Conservation (phyloP, 2,888 invertebrate genomes). For the Dryobotodes eremita region DNA sequence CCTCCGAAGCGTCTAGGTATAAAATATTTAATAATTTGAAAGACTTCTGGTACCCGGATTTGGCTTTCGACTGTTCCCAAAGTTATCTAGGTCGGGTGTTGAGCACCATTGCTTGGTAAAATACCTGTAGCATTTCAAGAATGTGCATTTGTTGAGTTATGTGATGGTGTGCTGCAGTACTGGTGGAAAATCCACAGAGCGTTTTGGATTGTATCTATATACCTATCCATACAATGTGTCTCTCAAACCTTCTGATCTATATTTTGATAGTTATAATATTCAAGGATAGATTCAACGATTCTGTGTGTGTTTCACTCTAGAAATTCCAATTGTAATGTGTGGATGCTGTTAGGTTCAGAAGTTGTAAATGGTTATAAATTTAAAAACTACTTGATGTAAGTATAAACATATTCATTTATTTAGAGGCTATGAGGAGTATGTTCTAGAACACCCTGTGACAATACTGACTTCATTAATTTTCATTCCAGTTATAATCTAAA, state of each 20-base stretch:
- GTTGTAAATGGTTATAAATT: slow-evolving; percentile 76
- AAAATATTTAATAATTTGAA: slow-evolving; percentile 90
- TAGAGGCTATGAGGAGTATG: slow-evolving; percentile 75
- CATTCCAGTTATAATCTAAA: slow-evolving; percentile 58
- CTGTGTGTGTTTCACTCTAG: slow-evolving; percentile 85
- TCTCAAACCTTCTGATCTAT: slow-evolving; percentile 78
- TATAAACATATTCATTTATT: slow-evolving; percentile 72
- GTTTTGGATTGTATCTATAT: slow-evolving; percentile 67
- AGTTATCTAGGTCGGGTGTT: slow-evolving; percentile 85
- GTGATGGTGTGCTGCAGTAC: slow-evolving; percentile 79
- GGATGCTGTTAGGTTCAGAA: slow-evolving; percentile 84
- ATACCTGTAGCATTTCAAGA: slow-evolving; percentile 85
- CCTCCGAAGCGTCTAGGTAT: slow-evolving; percentile 86
- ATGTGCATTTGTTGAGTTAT: slow-evolving; percentile 87
- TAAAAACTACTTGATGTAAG: slow-evolving; percentile 70
- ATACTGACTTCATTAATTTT: slow-evolving; percentile 67
- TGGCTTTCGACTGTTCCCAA: slow-evolving; percentile 89
- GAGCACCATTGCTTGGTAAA: slow-evolving; percentile 82
- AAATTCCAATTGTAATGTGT: slow-evolving; percentile 84
- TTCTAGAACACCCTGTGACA: slow-evolving; percentile 71
- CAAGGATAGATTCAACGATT: slow-evolving; percentile 79
- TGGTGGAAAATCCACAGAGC: slow-evolving; percentile 81
- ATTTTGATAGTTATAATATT: slow-evolving; percentile 77
- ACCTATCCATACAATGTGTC: slow-evolving; percentile 71
- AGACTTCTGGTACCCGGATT: slow-evolving; percentile 90